A percentile compares a stretch with the other conserved stretches of the same genome.
phyloP scores from a whole-genome alignment of 2,888 invertebrate species.

The Plutella xylostella region DNA sequence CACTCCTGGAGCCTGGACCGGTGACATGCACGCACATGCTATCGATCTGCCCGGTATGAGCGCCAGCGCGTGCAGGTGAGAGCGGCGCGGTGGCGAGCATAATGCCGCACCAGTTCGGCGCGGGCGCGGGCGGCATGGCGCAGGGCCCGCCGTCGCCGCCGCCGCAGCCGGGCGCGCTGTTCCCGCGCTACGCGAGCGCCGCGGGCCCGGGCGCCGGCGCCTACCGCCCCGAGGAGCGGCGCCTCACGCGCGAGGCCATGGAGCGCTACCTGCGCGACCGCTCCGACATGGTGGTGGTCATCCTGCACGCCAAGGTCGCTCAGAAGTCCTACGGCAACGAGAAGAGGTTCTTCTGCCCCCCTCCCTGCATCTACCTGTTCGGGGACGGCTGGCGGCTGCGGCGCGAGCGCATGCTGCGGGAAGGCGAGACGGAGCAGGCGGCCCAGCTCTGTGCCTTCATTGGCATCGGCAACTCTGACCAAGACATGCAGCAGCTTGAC shows the following conservation, averaged over 20 bases:
- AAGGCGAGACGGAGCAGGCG: conserved; percentile 90
- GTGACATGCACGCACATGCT: conserved; percentile 22
- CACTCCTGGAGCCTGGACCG: conserved; percentile 27
- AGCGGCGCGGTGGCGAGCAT: conserved; percentile 64
- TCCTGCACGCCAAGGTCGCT: conserved; percentile 98
- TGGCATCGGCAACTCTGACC: conserved; percentile 98
- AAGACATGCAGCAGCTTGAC: conserved; percentile 99
- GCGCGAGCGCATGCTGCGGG: conserved; percentile 91
- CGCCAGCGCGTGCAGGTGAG: conserved; percentile 43
- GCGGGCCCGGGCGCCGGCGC: conserved; percentile 69
- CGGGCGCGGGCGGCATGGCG: conserved; percentile 75
- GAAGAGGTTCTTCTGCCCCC: conserved; percentile 99
- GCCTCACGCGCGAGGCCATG: conserved; percentile 93
- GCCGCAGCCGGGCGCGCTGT: conserved; percentile 67
- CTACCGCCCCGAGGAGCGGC: conserved; percentile 83
- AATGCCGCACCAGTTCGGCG: conserved; percentile 85
- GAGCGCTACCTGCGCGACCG: conserved; percentile 94
- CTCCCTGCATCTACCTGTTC: conserved; percentile 97
- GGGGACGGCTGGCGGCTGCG: conserved; percentile 99
- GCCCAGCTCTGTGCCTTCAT: conserved; percentile 98
- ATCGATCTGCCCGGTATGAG: conserved; percentile 31
- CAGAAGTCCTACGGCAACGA: conserved; percentile 99
- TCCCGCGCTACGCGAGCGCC: conserved; percentile 73
- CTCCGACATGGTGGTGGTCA: conserved; percentile 96
- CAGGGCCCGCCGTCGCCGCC: conserved; percentile 83